phyloP scores from a whole-genome alignment of 2,888 invertebrate genomes.

The Dryadula phaetusa region DNA sequence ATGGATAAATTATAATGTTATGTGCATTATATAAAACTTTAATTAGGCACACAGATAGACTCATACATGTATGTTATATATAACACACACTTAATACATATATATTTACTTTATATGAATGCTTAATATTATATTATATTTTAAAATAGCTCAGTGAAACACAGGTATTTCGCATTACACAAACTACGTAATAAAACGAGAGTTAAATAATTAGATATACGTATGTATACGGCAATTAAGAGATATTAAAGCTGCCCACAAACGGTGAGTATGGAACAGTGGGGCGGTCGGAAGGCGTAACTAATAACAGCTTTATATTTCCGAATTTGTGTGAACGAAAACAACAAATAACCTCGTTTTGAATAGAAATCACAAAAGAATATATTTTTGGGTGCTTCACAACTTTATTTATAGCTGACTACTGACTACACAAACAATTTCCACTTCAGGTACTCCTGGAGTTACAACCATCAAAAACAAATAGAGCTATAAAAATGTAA shows the following conservation, averaged over 20 bases:
- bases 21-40: no score
- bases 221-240: background rate
- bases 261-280: slow-evolving; percentile 79
- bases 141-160: background rate
- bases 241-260: slow-evolving; percentile 58
- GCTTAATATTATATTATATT: no score
- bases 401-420: slow-evolving; percentile 68
- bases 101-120: no score
- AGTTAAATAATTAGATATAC: background rate
- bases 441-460: slow-evolving; percentile 46
- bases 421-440: slow-evolving; percentile 53
- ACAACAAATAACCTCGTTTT: slow-evolving; percentile 76
- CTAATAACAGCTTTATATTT: slow-evolving; percentile 81
- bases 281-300: slow-evolving; percentile 66
- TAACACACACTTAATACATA: no score
- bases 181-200: background rate
- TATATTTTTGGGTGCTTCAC: slow-evolving; percentile 76
- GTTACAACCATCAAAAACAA: slow-evolving; percentile 28
- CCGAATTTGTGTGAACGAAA: slow-evolving; percentile 78
- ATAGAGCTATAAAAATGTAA: slow-evolving; percentile 13
- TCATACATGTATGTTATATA: no score
- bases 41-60: no score
- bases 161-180: background rate
- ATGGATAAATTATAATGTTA: no score
- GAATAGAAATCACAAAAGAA: slow-evolving; percentile 68